phyloP scores from a whole-genome alignment of 2,797 vertebrate genomes.

The Eulemur mongoz region DNA sequence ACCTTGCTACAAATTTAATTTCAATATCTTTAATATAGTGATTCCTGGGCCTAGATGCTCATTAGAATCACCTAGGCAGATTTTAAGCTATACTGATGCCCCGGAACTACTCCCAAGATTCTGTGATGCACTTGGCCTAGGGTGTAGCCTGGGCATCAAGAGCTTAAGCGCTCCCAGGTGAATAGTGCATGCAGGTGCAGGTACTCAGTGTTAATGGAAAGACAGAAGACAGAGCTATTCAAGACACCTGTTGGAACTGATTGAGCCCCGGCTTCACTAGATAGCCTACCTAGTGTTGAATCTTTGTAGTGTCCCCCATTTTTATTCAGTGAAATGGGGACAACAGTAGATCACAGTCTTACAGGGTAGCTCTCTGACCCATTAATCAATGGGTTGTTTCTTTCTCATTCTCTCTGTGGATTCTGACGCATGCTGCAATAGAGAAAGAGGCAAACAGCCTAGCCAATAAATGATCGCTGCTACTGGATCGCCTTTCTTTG shows the following conservation, averaged over 20 bases:
- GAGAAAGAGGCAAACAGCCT: constrained; percentile 42
- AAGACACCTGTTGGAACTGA: background rate
- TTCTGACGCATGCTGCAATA: background rate
- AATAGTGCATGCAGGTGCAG: too few species aligned
- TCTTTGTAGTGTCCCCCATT: background rate
- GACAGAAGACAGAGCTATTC: background rate
- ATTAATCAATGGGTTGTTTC: background rate
- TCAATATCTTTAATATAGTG: background rate
- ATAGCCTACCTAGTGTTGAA: background rate
- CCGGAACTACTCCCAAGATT: background rate
- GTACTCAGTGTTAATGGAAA: background rate
- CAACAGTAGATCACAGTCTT: background rate
- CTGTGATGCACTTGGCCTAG: background rate
- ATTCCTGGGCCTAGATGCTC: background rate
- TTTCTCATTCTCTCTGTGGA: background rate
- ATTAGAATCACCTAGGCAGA: background rate
- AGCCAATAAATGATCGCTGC: background rate
- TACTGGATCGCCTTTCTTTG: constrained; percentile 13
- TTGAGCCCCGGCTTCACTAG: background rate
- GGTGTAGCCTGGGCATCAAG: too few species aligned
- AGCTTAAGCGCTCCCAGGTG: background rate
- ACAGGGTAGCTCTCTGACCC: background rate
- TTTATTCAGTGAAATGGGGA: background rate
- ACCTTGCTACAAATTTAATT: background rate
- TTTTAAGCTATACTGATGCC: background rate